Evolutionary conservation across 35 echinoderm and acorn worm species (phyloP).

Genomic region (Patiria miniata): DNA sequence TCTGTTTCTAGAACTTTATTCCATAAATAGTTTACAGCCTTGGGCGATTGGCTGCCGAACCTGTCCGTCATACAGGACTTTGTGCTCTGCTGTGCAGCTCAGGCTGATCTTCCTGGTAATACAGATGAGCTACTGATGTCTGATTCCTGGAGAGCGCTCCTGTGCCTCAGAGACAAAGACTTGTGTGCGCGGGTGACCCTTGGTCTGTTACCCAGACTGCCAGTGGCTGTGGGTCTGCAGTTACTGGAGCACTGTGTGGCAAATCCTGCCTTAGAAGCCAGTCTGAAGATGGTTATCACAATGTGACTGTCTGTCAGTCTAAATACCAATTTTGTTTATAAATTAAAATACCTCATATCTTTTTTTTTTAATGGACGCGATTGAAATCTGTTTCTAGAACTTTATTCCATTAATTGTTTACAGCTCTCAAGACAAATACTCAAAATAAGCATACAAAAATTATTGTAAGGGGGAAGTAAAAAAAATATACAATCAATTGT

Average conservation of each 20-base stretch:
- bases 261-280: conserved; percentile 12
- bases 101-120: conserved; percentile 3
- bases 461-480: too few relatives aligned
- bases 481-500: too few relatives aligned
- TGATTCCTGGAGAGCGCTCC: conserved; percentile 42
- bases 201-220: conserved; percentile 37
- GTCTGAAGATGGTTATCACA: conserved; percentile 37
- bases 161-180: conserved; percentile 32
- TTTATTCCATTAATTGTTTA: too few relatives aligned
- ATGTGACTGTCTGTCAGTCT: too few relatives aligned
- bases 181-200: conserved; percentile 46
- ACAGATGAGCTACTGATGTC: neutral
- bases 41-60: conserved; percentile 33
- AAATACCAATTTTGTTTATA: too few relatives aligned
- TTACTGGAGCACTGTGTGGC: conserved; percentile 51
- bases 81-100: conserved; percentile 64
- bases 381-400: too few relatives aligned
- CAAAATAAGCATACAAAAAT: too few relatives aligned
- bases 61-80: conserved; percentile 41
- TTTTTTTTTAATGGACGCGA: too few relatives aligned
- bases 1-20: too few relatives aligned
- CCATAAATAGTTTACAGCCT: too few relatives aligned
- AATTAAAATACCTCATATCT: too few relatives aligned
- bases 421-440: too few relatives aligned
- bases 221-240: conserved; percentile 52